phyloP scores from a whole-genome alignment of 1,140 invertebrate species.

The Zaprionus davidi region DNA sequence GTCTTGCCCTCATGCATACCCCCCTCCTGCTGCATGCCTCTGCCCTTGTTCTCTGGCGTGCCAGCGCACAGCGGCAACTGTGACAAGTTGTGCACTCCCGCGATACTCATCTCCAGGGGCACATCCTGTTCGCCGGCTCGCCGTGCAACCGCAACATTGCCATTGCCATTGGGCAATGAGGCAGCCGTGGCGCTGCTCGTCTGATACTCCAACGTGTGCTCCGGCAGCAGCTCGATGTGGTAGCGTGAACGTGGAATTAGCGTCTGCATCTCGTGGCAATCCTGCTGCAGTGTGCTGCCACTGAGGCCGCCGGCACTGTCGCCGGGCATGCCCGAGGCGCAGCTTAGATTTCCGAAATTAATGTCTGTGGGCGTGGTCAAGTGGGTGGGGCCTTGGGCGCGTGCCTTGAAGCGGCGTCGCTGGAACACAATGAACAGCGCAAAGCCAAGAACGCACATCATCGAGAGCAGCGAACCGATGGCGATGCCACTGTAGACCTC shows the following conservation, averaged over 20 bases:
- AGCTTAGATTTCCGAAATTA: slow-evolving; percentile 76
- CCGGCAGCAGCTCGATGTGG: slow-evolving; percentile 70
- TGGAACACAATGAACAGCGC: slow-evolving; percentile 75
- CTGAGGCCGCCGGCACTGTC: slow-evolving; percentile 77
- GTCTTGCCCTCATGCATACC: slow-evolving; percentile 69
- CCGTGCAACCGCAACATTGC: slow-evolving; percentile 50
- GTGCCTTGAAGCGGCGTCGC: slow-evolving; percentile 71
- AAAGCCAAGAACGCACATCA: slow-evolving; percentile 70
- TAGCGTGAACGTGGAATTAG: slow-evolving; percentile 75
- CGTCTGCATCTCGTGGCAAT: slow-evolving; percentile 83
- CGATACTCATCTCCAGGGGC: slow-evolving; percentile 64
- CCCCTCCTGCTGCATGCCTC: slow-evolving; percentile 52
- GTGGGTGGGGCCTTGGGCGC: slow-evolving; percentile 72
- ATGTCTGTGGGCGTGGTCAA: slow-evolving; percentile 76
- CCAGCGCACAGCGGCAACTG: slow-evolving; percentile 66
- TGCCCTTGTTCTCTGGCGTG: slow-evolving; percentile 65
- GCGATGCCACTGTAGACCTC: slow-evolving; percentile 76
- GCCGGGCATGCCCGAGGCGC: slow-evolving; percentile 68
- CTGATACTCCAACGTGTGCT: slow-evolving; percentile 70
- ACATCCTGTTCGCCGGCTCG: slow-evolving; percentile 42
- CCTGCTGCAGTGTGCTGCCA: slow-evolving; percentile 75
- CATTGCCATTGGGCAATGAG: slow-evolving; percentile 68
- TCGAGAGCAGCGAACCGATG: slow-evolving; percentile 75
- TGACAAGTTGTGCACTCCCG: slow-evolving; percentile 71
- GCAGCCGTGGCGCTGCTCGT: slow-evolving; percentile 60